phyloP scores from a whole-genome alignment of 2,113 vertebrate species.

The Pavo muticus region DNA sequence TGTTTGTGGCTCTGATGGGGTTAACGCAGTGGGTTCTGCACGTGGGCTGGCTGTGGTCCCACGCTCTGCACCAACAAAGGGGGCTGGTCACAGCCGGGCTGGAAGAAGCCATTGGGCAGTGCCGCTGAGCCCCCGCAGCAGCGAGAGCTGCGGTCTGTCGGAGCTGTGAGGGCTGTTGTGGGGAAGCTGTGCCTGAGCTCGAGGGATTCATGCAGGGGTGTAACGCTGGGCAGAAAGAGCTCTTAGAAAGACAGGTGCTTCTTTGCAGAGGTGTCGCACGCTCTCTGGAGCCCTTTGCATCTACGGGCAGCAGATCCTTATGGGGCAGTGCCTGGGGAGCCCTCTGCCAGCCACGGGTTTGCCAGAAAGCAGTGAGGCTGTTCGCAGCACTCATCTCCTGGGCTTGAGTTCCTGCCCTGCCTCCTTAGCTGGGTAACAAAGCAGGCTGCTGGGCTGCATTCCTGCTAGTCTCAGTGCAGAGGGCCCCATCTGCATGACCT shows the following conservation, averaged over 20 bases:
- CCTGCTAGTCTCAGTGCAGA: not conserved
- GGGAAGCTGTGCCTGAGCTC: not conserved
- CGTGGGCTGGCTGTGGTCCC: not conserved
- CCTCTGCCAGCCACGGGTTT: no score
- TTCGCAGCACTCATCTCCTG: not conserved
- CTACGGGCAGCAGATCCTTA: no score
- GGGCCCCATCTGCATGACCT: no score
- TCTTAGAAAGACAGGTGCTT: not conserved
- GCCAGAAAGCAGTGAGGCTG: no score
- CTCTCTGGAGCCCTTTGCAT: accelerated
- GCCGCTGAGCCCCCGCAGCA: not conserved
- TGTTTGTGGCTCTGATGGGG: not conserved
- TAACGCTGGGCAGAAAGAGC: not conserved
- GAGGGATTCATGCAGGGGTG: accelerated
- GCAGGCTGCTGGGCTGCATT: not conserved
- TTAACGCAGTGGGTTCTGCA: not conserved
- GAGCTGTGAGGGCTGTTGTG: not conserved
- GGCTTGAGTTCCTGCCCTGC: not conserved
- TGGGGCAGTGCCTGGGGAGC: no score
- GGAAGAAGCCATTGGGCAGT: not conserved
- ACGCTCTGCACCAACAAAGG: not conserved
- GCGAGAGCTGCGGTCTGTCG: not conserved
- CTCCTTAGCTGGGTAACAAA: not conserved
- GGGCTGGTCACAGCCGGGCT: not conserved
- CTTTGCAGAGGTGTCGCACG: accelerated